Evolutionary conservation across 2,113 vertebrate genomes (phyloP).

Genomic region (Meles meles): DNA sequence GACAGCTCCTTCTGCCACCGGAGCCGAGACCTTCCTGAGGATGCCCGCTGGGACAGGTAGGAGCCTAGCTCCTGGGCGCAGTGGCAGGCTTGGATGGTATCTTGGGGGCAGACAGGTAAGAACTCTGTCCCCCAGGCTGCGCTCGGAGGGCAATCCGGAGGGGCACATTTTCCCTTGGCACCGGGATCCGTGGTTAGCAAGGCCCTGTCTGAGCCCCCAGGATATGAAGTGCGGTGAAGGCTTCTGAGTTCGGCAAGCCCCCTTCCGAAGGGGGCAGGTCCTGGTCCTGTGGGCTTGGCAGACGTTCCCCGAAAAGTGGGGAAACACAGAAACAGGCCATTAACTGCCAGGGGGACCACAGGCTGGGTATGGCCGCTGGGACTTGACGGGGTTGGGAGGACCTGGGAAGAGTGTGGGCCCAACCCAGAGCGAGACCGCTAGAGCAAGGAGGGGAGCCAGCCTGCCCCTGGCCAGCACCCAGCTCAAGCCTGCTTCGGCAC

Average conservation of each 20-base stretch:
- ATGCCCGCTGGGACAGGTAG: not conserved
- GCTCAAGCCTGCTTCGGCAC: not conserved
- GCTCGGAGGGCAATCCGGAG: not conserved
- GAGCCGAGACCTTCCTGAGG: too few species aligned
- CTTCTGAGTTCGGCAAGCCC: not conserved
- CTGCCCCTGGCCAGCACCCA: not conserved
- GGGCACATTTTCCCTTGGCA: not conserved
- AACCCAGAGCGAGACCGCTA: not conserved
- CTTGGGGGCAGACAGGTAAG: not conserved
- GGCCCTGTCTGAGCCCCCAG: not conserved
- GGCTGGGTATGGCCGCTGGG: too few species aligned
- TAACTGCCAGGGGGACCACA: not conserved
- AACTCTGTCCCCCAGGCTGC: not conserved
- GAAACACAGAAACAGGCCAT: not conserved
- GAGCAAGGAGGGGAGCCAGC: too few species aligned
- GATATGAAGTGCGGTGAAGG: not conserved
- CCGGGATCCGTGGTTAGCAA: too few species aligned
- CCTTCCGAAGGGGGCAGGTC: not conserved
- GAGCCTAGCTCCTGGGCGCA: too few species aligned
- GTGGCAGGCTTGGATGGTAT: too few species aligned
- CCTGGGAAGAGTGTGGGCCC: not conserved
- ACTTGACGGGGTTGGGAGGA: not conserved
- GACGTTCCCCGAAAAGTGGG: not conserved
- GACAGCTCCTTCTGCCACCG: not conserved
- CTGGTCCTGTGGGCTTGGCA: not conserved